Evolutionary conservation across 2,888 invertebrate species (phyloP).

Genomic region (Ichneumoninae sp.): DNA sequence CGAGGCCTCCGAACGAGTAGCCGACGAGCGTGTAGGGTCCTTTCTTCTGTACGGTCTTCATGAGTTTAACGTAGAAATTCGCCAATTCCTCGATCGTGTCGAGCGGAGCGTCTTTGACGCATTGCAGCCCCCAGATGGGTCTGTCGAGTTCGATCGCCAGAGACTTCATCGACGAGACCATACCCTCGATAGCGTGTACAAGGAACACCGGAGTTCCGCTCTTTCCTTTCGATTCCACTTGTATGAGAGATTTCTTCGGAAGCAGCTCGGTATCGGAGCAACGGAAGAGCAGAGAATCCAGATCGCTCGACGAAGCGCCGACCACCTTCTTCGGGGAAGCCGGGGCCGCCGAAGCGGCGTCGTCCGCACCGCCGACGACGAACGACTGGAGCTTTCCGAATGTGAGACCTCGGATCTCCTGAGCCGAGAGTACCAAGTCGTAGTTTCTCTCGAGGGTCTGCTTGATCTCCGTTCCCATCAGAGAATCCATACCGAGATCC

Average conservation of each 20-base stretch:
- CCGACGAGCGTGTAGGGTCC: conserved; percentile 96
- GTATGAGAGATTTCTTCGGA: conserved; percentile 90
- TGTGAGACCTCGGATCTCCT: conserved; percentile 94
- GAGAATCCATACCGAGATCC: conserved; percentile 98
- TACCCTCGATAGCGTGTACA: conserved; percentile 95
- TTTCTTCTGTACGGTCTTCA: conserved; percentile 90
- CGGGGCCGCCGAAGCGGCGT: conserved; percentile 71
- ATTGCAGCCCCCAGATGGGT: conserved; percentile 96
- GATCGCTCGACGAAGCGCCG: conserved; percentile 77
- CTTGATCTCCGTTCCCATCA: conserved; percentile 99
- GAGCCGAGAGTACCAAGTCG: conserved; percentile 95
- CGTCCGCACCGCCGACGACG: conserved; percentile 78
- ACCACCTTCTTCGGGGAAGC: conserved; percentile 83
- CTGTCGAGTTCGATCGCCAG: conserved; percentile 90
- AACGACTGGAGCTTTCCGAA: conserved; percentile 90
- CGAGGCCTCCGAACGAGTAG: conserved; percentile 97
- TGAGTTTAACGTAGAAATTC: conserved; percentile 89
- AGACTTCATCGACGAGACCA: conserved; percentile 89
- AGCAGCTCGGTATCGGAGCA: conserved; percentile 88
- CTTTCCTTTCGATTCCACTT: conserved; percentile 87
- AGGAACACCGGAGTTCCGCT: conserved; percentile 87
- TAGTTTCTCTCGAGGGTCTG: conserved; percentile 97
- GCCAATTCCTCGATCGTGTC: conserved; percentile 90
- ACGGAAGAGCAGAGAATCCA: conserved; percentile 80
- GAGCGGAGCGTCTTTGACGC: conserved; percentile 91